Evolutionary conservation across 2,797 vertebrate genomes (phyloP), one percentile per base, ranked within the genome.

Genomic region (Melanotaenia trifasciata): DNA sequence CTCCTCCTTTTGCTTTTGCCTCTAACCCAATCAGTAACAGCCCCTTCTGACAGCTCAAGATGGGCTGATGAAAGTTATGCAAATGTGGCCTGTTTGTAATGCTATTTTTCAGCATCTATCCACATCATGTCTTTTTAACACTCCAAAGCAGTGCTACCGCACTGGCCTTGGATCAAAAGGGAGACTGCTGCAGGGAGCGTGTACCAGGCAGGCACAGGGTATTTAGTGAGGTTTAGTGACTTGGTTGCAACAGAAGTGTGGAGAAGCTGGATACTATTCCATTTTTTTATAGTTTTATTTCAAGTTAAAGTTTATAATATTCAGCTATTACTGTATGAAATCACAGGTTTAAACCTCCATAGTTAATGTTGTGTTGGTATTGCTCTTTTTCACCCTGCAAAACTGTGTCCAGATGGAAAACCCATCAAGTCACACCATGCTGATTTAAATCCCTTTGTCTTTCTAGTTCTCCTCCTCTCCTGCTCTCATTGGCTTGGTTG

Each of bases 21-120:
- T 92, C 87, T 85, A 90, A 85, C 87, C 88, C 87, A 93, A 92
- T 93, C 89, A 93, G 88, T 89, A 91, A 86, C 84, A 85, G 87
- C 72, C 71, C 72, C 75, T 76, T 87, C 88, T 91, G 91, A 92
- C 92, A 84, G 89, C 88, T 91, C 84, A 58, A 88, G 89, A 90
- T 86, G 86, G 83, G 80, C 90, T 91, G 92, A 94, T 94, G 91
- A 95, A 94, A 95, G 93, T 89, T 83, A 94, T 95, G 93, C 93
- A 93, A 94, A 94, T 95, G 84, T 28, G 22, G 58, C 87, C 84
- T 91, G 91, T 94, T 94, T 94, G 90, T 90, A 92, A 90, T 87
- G 85, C 89, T 91, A 83, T 92, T 90, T 91, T 89, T 87, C 89
- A 84, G 87, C 90, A 89, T 93, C 84, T 80, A 81, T 87, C 85